These are phyloP conservation scores for Caenorhabditis virilis DNA, from an alignment of 2,888 invertebrate species.

Conservation along the genomic window DNA sequence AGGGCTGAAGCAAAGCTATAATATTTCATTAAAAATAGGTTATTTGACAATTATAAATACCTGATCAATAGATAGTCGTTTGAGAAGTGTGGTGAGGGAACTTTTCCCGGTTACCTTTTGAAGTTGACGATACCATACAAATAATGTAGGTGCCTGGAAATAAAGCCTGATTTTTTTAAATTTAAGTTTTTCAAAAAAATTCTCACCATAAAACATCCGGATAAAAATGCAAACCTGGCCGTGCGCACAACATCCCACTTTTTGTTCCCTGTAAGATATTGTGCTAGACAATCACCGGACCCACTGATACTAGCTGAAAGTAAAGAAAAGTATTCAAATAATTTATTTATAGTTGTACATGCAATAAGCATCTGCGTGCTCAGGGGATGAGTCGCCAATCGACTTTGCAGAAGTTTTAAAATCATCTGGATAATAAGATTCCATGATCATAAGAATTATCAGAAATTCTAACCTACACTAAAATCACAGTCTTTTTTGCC, in stretches of 20 bases:
- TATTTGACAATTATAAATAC: conserved; percentile 1
- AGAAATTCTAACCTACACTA: no score
- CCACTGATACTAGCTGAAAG: conserved; percentile 28
- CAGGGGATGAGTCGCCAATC: conserved; percentile 16
- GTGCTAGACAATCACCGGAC: conserved; percentile 23
- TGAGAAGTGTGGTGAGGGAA: conserved; percentile 5
- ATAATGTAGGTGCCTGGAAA: conserved; percentile 21
- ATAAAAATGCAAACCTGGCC: conserved; percentile 20
- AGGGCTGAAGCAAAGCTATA: conserved; percentile 29
- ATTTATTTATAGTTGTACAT: conserved; percentile 9
- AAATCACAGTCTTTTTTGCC: no score
- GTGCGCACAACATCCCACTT: conserved; percentile 27
- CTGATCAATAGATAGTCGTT: conserved; percentile 22
- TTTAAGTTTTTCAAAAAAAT: not conserved
- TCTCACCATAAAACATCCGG: conserved; percentile 27
- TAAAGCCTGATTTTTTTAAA: no score
- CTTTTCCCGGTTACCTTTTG: conserved; percentile 9
- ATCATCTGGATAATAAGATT: no score
- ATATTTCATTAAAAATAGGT: not conserved
- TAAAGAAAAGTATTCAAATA: not conserved
- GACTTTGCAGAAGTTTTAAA: conserved; percentile 11
- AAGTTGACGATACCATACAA: conserved; percentile 22
- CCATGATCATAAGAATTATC: no score
- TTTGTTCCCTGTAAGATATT: conserved; percentile 19
- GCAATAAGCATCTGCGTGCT: conserved; percentile 31